Conservation (phyloP, 2,113 vertebrate genomes). For the human region DNA sequence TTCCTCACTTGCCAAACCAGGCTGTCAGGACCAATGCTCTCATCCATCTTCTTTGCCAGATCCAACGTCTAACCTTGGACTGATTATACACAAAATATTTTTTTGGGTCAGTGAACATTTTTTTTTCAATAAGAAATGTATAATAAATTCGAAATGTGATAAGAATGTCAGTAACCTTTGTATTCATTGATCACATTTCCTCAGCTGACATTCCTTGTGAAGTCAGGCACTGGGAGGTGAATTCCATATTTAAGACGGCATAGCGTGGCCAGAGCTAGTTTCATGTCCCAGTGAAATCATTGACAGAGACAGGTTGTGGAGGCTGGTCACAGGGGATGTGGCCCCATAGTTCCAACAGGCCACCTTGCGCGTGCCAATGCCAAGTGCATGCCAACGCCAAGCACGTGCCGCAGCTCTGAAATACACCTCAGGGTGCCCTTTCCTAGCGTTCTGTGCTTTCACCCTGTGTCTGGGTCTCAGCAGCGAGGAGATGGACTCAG, state of each 20-base stretch:
- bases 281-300: background rate
- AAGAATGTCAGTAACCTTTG: background rate
- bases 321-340: background rate
- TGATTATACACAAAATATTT: background rate
- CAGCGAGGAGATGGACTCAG: background rate
- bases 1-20: background rate
- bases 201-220: background rate
- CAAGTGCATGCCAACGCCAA: fast-evolving
- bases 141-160: background rate
- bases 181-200: background rate
- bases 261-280: background rate
- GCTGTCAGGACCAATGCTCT: background rate
- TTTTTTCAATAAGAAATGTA: background rate
- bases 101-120: background rate
- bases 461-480: background rate
- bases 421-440: fast-evolving
- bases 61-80: background rate
- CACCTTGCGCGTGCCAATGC: background rate
- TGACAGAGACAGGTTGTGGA: background rate
- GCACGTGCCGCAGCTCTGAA: fast-evolving
- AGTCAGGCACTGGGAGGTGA: background rate
- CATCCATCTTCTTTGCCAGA: background rate
- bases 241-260: background rate
- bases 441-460: fast-evolving
- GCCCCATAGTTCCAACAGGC: background rate